phyloP scores from a whole-genome alignment of 2,888 invertebrate species.

The Amaurobius ferox region DNA sequence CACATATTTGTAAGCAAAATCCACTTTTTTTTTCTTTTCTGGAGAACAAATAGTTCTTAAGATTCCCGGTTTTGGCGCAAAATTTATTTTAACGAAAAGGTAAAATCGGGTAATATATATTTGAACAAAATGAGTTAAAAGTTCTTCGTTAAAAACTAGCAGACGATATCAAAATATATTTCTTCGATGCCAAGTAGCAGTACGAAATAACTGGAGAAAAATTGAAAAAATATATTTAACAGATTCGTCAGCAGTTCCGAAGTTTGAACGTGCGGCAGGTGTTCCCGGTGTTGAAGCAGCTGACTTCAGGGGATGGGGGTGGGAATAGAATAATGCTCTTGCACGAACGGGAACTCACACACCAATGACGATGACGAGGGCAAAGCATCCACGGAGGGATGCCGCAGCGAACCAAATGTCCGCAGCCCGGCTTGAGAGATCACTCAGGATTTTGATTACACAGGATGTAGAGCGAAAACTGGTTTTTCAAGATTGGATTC shows the following conservation, averaged over 20 bases:
- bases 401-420: not conserved
- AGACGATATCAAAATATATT: not conserved
- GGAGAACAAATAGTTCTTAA: no score
- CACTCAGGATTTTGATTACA: not conserved
- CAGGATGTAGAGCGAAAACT: conserved; percentile 14
- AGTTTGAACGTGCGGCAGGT: conserved; percentile 5
- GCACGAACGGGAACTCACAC: not conserved
- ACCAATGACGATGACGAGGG: not conserved
- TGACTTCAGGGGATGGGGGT: not conserved
- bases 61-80: no score
- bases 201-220: no score
- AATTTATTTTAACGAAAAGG: no score
- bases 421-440: not conserved
- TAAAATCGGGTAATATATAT: no score
- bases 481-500: conserved; percentile 9
- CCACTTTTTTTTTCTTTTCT: no score
- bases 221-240: not conserved
- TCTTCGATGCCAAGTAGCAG: no score
- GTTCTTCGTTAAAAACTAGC: no score
- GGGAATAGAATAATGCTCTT: not conserved
- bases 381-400: no score
- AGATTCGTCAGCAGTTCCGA: not conserved
- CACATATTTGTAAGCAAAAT: not conserved
- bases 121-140: no score
- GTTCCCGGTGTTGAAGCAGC: not conserved